Conservation (phyloP, 1,140 invertebrate genomes). For the Samia ricini region DNA sequence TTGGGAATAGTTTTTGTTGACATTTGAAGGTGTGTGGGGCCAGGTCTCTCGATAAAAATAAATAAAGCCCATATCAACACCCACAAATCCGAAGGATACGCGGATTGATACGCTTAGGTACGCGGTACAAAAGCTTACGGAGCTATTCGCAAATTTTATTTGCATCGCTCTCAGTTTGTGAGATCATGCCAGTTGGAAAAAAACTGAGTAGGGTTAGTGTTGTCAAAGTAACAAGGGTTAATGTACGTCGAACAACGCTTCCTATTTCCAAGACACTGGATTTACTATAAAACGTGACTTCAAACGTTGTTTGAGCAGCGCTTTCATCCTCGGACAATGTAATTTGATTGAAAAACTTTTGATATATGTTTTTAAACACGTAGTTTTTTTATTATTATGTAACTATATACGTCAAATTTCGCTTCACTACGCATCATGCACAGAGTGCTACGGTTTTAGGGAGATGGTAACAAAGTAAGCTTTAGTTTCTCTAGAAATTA, state of each 20-base stretch:
- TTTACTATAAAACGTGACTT: slow-evolving; percentile 48
- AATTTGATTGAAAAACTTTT: slow-evolving; percentile 11
- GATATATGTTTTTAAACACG: neutral
- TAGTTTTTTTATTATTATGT: too few relatives aligned
- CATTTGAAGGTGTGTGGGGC: neutral
- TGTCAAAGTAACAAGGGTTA: slow-evolving; percentile 57
- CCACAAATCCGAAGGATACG: slow-evolving; percentile 11
- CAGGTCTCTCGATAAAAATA: neutral
- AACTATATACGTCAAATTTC: too few relatives aligned
- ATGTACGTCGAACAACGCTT: slow-evolving; percentile 37
- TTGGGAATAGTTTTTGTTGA: neutral
- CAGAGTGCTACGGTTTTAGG: too few relatives aligned
- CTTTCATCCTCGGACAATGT: slow-evolving; percentile 20
- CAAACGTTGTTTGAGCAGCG: slow-evolving; percentile 32
- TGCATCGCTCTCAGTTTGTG: slow-evolving; percentile 39
- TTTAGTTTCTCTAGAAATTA: too few relatives aligned
- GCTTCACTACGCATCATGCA: too few relatives aligned
- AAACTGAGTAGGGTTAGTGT: slow-evolving; percentile 51
- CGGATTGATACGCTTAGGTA: slow-evolving; percentile 15
- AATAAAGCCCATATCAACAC: slow-evolving; percentile 10
- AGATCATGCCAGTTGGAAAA: slow-evolving; percentile 39
- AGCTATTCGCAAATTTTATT: slow-evolving; percentile 32
- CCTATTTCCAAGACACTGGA: slow-evolving; percentile 48
- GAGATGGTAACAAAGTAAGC: too few relatives aligned
- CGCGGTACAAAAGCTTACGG: slow-evolving; percentile 20